Evolutionary conservation across 1,140 invertebrate genomes (phyloP), one percentile per base, ranked within the genome.

Genomic region (Bombus impatiens): DNA sequence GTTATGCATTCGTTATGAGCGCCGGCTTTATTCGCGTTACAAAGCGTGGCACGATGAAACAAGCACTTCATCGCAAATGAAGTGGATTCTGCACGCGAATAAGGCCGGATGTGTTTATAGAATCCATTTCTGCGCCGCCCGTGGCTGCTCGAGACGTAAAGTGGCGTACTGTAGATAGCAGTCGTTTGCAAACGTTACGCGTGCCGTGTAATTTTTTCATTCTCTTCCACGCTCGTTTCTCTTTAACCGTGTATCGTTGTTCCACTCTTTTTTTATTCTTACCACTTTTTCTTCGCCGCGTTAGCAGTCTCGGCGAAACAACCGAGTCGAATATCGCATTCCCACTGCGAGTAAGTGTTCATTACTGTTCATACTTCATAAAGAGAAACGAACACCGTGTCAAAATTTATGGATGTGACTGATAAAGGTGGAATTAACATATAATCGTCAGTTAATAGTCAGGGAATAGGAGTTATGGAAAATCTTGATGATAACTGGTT

Each of bases 21-120:
- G 18, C 40, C 18, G 44, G 35, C 18, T 79, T 85, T 80, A 85
- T 80, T 53, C 47, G 15, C 18, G 71, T 72, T 42, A 53, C 68
- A 42, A 13, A 32, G 44, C 72, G 35, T 80, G 57, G 53, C 53
- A 40, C 68, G 78, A 47, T 44, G 77, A 79, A 80, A 59, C 83
- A 84, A 70, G 62, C 75, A 59, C 62, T 84, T 35, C 35, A 35
- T 78, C 62, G 82, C 75, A 68, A 78, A 84, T 83, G 83, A 65
- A 85, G 77, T 80, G 67, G 77, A 84, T 79, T 71, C 40, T 57
- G 67, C 77, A 40, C 53, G 67, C 40, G 77, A 79, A 68, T 32
- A 67, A 47, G 47, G 40, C 83, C 53, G 83, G 77, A 84, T 84
- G 67, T 79, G 77, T 84, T 84, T 84, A 84, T 84, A 84, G 83